Percentiles rank a stretch among this genome's conserved stretches.
phyloP scores from a whole-genome alignment of 2,797 vertebrate species.

The Leuciscus waleckii region DNA sequence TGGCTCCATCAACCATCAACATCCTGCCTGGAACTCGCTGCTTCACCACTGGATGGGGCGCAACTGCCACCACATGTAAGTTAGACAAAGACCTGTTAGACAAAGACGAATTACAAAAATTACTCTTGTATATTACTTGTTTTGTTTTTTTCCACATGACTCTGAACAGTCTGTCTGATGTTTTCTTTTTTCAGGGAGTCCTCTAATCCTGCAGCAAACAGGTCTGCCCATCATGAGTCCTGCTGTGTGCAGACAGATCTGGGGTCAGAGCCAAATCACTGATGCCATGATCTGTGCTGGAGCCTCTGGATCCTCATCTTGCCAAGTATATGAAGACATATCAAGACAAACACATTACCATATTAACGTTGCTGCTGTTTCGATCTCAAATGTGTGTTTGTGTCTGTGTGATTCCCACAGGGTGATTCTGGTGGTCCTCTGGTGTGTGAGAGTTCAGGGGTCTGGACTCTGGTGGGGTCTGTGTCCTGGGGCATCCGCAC shows the following conservation, averaged over 20 bases:
- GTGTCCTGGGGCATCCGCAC: conserved; percentile 83
- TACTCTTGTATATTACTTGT: too few relatives aligned
- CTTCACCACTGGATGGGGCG: conserved; percentile 78
- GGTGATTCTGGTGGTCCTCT: conserved; percentile 87
- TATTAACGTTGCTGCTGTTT: neutral
- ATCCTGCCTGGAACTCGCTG: conserved; percentile 74
- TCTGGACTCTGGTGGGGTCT: conserved; percentile 85
- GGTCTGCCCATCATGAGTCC: conserved; percentile 84
- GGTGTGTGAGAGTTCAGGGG: conserved; percentile 77
- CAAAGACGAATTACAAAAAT: too few relatives aligned
- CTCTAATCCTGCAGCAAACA: conserved; percentile 81
- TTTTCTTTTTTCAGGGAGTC: conserved; percentile 66
- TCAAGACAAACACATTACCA: neutral
- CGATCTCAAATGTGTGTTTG: neutral
- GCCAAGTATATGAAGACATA: conserved; percentile 69
- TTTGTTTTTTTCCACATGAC: too few relatives aligned
- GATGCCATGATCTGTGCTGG: conserved; percentile 84
- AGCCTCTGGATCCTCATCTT: conserved; percentile 74
- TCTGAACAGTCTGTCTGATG: neutral
- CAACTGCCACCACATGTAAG: conserved; percentile 55
- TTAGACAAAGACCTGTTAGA: too few relatives aligned
- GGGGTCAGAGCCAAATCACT: conserved; percentile 75
- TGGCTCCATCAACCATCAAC: conserved; percentile 67
- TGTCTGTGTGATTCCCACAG: conserved; percentile 65
- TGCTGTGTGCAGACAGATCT: conserved; percentile 72